A percentile compares a stretch with the other conserved stretches of the same genome.
These are phyloP conservation scores for Microtus montanus DNA, from an alignment of 2,113 vertebrate genomes.

Conservation along the genomic window DNA sequence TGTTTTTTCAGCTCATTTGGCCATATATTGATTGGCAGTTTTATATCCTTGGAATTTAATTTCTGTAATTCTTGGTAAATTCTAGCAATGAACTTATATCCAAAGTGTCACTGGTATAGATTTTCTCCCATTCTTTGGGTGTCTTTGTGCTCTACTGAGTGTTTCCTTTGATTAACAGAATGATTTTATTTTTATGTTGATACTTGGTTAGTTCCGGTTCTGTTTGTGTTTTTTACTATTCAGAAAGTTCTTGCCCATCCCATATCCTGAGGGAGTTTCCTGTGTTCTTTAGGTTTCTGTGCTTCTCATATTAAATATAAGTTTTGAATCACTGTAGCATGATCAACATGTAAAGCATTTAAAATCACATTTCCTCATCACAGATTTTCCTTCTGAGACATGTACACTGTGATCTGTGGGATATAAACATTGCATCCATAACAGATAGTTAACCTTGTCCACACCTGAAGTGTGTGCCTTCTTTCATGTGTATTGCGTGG, in stretches of 20 bases:
- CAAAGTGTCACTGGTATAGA: neutral
- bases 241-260: neutral
- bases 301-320: neutral
- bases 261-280: neutral
- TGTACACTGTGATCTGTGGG: neutral
- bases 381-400: neutral
- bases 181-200: neutral
- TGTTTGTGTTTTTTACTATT: neutral
- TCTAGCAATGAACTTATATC: neutral
- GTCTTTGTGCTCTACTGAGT: neutral
- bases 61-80: neutral
- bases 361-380: neutral
- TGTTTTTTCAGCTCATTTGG: neutral
- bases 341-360: neutral
- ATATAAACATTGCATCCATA: neutral
- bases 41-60: neutral
- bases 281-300: neutral
- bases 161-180: neutral
- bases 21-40: neutral
- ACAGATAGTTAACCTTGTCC: neutral
- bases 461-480: neutral
- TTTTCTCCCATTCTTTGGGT: neutral
- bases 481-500: neutral
- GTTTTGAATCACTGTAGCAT: neutral
- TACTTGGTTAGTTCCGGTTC: neutral